Evolutionary conservation across 2,797 vertebrate genomes (phyloP).

Genomic region (Odontamblyopus lacepedii): DNA sequence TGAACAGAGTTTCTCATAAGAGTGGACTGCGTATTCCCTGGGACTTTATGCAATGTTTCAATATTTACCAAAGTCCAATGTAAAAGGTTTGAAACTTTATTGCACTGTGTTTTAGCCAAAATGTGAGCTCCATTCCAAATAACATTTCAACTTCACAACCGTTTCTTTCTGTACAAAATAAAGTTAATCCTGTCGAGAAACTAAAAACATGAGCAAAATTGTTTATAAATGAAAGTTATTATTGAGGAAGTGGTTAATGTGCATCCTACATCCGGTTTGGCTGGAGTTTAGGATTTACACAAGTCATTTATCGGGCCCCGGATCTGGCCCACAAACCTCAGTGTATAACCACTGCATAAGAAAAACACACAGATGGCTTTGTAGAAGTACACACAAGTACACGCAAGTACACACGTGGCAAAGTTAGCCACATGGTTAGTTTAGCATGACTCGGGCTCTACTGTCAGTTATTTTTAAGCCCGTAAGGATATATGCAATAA

Average conservation of each 20-base stretch:
- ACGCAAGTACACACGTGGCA: slow-evolving; percentile 7
- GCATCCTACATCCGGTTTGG: slow-evolving; percentile 51
- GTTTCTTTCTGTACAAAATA: slow-evolving; percentile 16
- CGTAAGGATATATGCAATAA: slow-evolving; percentile 42
- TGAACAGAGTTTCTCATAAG: slow-evolving; percentile 49
- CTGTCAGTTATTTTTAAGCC: background rate
- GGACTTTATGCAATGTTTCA: slow-evolving; percentile 51
- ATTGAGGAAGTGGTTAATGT: slow-evolving; percentile 69
- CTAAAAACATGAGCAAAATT: slow-evolving; percentile 48
- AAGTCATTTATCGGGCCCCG: slow-evolving; percentile 56
- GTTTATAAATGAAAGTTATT: slow-evolving; percentile 70
- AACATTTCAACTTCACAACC: background rate
- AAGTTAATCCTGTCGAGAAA: slow-evolving; percentile 16
- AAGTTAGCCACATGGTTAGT: slow-evolving; percentile 51
- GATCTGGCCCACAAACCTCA: slow-evolving; percentile 68
- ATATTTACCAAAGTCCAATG: slow-evolving; percentile 36
- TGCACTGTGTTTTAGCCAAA: slow-evolving; percentile 29
- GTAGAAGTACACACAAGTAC: slow-evolving; percentile 47
- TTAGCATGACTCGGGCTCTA: slow-evolving; percentile 35
- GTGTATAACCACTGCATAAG: slow-evolving; percentile 53
- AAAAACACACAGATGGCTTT: slow-evolving; percentile 53
- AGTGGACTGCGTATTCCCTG: slow-evolving; percentile 39
- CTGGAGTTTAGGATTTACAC: slow-evolving; percentile 53
- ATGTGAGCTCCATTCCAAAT: background rate
- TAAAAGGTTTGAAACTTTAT: slow-evolving; percentile 40